Evolutionary conservation across 2,113 vertebrate species (phyloP).

Genomic region (Uria lomvia): DNA sequence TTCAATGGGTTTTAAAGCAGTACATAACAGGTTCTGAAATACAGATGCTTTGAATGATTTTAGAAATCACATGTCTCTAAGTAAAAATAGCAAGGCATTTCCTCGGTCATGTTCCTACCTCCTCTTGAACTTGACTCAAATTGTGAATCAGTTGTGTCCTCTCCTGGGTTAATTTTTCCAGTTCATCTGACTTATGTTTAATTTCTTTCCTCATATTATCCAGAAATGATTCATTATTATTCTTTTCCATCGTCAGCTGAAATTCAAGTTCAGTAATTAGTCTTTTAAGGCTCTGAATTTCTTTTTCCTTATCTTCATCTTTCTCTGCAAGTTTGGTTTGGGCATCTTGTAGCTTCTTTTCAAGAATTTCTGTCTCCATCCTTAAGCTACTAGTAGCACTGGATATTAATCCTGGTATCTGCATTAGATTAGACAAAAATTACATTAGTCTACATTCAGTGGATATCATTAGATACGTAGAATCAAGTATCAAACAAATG

Average conservation of each 20-base stretch:
- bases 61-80: background rate
- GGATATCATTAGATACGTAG: background rate
- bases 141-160: conserved; percentile 72
- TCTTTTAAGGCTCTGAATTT: conserved; percentile 70
- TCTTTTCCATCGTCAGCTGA: conserved; percentile 74
- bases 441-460: background rate
- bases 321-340: conserved; percentile 63
- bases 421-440: conserved; percentile 5
- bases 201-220: conserved; percentile 72
- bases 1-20: background rate
- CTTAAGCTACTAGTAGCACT: conserved; percentile 69
- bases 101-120: conserved; percentile 72
- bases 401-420: conserved; percentile 77
- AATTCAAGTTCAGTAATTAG: conserved; percentile 67
- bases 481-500: background rate
- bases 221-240: conserved; percentile 54
- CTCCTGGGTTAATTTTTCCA: conserved; percentile 73
- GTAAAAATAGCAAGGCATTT: background rate
- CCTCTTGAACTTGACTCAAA: conserved; percentile 73
- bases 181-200: conserved; percentile 75
- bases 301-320: conserved; percentile 66
- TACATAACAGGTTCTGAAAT: background rate
- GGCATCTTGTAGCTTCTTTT: conserved; percentile 70
- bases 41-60: background rate
- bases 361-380: conserved; percentile 67